Base-by-base conservation (phyloP, 2,888 invertebrate genomes). In the Polyommatus icarus region DNA sequence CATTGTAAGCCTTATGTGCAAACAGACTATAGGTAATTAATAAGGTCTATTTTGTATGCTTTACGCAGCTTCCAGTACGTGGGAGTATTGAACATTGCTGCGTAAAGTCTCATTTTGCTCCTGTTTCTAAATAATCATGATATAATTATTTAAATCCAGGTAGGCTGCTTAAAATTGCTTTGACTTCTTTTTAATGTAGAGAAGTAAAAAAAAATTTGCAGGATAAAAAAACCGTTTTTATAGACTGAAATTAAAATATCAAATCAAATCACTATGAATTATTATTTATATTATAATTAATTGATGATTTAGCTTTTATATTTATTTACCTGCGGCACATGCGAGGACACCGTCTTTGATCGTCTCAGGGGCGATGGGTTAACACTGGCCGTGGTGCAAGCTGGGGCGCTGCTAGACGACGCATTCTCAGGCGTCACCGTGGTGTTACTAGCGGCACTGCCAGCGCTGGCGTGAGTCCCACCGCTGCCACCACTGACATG, bases 341-440 rank as follows among this genome's bases (percentile, higher is more conserved):
- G 87, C 0, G 88, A 84, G 3, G 91, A 89, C 0, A 92, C 88
- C 0, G 94, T 93, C 29, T 89, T 91, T 0, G 94, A 95, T 3
- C 95, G 87, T 18, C 91, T 86, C 76, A 93, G 80, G 0, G 94
- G 89, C 0, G 92, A 90, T 0, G 89, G 86, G 0, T 86, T 84
- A 0, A 85, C 80, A n/a, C 76, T 78, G 15, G 77, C 78, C 40
- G 78, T 78, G 59, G 83, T 85, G 15, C 82, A 84, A 59, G 83
- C 89, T 0, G 93, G 93, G 0, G 93, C 93, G 78, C 93, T 93
- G 81, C 91, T 91, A 0, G 92, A 86, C 0, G 92, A 92, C 1
- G 89, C 88, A 0, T 88, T 90, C 82, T 93, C 93, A 0, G 93
- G 93, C 0, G 92, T 92, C 24, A 92, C 85, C 0, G 93, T 92